These are phyloP conservation scores for Eulemur rufifrons DNA, from an alignment of 2,113 vertebrate genomes.

Conservation along the genomic window DNA sequence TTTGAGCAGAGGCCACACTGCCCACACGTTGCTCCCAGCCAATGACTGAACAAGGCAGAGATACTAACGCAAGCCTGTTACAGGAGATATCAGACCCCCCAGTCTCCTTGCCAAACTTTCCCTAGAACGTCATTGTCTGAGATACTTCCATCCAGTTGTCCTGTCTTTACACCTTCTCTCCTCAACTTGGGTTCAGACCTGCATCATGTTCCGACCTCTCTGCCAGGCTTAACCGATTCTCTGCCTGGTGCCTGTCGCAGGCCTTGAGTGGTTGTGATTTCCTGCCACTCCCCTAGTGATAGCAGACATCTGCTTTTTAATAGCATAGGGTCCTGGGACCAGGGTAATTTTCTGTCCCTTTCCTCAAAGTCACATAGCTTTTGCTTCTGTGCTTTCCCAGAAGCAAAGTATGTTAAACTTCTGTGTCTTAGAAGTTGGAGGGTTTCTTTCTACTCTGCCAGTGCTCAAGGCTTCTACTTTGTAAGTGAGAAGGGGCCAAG, in stretches of 20 bases:
- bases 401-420: neutral
- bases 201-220: neutral
- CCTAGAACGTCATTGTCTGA: neutral
- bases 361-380: neutral
- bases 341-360: neutral
- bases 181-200: neutral
- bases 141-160: neutral
- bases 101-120: neutral
- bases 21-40: neutral
- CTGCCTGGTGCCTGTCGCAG: neutral
- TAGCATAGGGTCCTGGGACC: no score
- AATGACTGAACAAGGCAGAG: neutral
- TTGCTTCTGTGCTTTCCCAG: neutral
- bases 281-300: neutral
- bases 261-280: neutral
- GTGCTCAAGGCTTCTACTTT: neutral
- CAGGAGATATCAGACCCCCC: neutral
- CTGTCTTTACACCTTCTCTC: neutral
- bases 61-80: neutral
- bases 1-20: neutral
- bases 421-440: neutral
- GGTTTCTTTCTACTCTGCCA: neutral
- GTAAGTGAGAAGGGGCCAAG: neutral
- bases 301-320: neutral
- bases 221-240: neutral